Evolutionary conservation across 2,797 vertebrate genomes (phyloP).

Genomic region (Saxicola maurus): DNA sequence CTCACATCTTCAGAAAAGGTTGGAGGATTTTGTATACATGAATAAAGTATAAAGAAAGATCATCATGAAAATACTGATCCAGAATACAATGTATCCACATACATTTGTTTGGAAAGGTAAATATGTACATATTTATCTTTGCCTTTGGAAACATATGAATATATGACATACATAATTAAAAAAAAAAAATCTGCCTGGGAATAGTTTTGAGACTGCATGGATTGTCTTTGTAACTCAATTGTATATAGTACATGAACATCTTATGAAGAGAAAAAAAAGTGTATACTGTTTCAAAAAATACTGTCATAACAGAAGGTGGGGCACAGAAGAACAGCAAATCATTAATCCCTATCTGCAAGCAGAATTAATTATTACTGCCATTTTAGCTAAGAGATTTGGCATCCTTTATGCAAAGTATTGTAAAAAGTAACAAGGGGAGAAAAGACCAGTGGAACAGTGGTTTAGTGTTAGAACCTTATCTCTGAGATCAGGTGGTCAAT

Average conservation of each 20-base stretch:
- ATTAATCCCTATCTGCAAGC: not conserved
- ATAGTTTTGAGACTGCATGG: not conserved
- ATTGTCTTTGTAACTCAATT: not conserved
- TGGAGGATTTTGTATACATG: no score
- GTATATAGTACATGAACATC: not conserved
- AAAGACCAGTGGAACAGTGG: not conserved
- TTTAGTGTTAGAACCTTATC: not conserved
- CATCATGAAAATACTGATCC: not conserved
- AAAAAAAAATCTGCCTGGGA: not conserved
- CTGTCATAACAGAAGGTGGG: not conserved
- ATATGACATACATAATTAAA: not conserved
- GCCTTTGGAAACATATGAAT: not conserved
- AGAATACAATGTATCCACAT: not conserved
- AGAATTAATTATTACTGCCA: not conserved
- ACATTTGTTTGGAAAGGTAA: not conserved
- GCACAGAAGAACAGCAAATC: not conserved
- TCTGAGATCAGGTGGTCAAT: not conserved
- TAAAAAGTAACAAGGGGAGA: not conserved
- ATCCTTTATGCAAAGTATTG: not conserved
- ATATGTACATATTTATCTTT: not conserved
- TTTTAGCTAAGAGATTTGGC: not conserved
- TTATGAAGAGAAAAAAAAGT: not conserved
- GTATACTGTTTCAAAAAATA: not conserved
- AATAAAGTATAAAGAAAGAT: not conserved
- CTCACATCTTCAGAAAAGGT: not conserved